Evolutionary conservation across 2,888 invertebrate genomes (phyloP).

Genomic region (Tortrix viridana): DNA sequence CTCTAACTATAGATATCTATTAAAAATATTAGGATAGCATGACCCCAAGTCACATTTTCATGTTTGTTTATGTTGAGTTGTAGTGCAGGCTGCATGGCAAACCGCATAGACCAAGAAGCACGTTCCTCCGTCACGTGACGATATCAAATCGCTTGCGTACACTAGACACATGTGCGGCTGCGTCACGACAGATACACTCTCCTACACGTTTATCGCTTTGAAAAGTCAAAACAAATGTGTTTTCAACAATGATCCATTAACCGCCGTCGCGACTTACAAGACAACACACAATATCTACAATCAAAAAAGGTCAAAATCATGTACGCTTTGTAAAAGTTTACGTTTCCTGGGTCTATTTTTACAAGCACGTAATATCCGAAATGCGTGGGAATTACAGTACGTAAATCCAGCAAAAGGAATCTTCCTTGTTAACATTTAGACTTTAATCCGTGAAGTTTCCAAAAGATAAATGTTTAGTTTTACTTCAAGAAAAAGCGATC

Average conservation of each 20-base stretch:
- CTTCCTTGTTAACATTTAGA: conserved; percentile 16
- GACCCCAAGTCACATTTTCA: conserved; percentile 10
- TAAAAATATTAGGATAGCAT: not conserved
- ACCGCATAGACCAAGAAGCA: conserved; percentile 36
- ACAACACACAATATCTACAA: conserved; percentile 18
- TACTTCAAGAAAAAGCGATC: conserved; percentile 40
- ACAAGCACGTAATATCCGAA: conserved; percentile 20
- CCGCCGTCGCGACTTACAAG: not conserved
- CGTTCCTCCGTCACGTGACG: conserved; percentile 43
- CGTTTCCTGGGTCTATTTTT: conserved; percentile 25
- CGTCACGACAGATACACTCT: conserved; percentile 10
- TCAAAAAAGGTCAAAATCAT: conserved; percentile 3
- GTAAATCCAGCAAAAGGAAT: conserved; percentile 10
- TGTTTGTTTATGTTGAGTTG: not conserved
- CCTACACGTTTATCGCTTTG: not conserved
- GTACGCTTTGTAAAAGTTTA: not conserved
- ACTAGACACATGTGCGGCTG: conserved; percentile 8
- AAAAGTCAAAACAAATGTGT: conserved; percentile 8
- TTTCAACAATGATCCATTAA: conserved; percentile 1
- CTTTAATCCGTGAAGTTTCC: conserved; percentile 15
- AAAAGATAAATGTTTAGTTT: conserved; percentile 36
- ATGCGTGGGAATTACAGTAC: conserved; percentile 17
- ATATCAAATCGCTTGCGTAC: conserved; percentile 18
- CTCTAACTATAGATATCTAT: not conserved
- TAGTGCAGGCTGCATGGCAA: conserved; percentile 25